Evolutionary conservation across 2,113 vertebrate genomes (phyloP).

Genomic region (Myrmophylax atrothorax): DNA sequence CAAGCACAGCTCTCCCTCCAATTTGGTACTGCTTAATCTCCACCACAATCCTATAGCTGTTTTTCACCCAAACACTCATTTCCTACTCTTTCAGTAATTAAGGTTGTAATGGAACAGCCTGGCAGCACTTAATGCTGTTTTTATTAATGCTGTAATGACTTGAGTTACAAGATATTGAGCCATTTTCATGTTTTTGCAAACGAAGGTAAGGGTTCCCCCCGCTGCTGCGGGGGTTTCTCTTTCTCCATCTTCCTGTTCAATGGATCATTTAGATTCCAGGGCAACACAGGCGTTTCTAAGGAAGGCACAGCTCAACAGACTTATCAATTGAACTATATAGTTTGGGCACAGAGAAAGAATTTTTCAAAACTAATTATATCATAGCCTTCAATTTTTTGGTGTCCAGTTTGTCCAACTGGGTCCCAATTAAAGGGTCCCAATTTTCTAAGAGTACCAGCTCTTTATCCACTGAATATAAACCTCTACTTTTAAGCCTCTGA

Average conservation of each 20-base stretch:
- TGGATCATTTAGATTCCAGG: not conserved
- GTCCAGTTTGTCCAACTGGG: not conserved
- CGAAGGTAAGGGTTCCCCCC: not conserved
- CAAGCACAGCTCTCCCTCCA: not conserved
- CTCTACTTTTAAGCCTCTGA: not conserved
- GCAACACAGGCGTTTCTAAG: not conserved
- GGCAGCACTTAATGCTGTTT: constrained; percentile 7
- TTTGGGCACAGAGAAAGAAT: not conserved
- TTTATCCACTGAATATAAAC: not conserved
- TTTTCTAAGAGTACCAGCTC: not conserved
- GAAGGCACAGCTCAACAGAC: not conserved
- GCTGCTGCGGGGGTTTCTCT: not conserved
- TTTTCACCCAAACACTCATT: constrained; percentile 40
- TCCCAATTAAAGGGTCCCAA: not conserved
- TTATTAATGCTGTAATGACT: constrained; percentile 33
- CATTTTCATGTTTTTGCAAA: constrained; percentile 14
- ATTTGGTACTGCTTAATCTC: not conserved
- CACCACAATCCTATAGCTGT: not conserved
- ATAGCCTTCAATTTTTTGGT: not conserved
- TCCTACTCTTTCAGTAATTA: constrained; percentile 7
- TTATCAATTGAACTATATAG: not conserved
- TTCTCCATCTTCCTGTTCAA: not conserved
- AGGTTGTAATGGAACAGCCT: not conserved
- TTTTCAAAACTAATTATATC: not conserved
- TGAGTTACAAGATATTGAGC: not conserved